Base-by-base conservation (phyloP, 2,888 invertebrate species). In the Ochropleura leucogaster region DNA sequence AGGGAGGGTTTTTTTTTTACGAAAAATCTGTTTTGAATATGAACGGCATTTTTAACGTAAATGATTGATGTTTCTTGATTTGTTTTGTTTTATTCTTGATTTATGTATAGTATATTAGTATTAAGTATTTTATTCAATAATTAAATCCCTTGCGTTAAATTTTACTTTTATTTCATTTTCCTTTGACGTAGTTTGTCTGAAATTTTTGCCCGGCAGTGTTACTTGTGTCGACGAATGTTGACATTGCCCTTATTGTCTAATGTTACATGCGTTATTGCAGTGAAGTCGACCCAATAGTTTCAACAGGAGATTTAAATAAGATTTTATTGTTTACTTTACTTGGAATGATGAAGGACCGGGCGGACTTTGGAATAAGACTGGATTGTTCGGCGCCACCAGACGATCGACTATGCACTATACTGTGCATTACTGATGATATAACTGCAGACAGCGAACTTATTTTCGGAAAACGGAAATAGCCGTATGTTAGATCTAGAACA, bases 401-500 rank as follows among this genome's bases (percentile, higher is more conserved):
- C 14, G 30, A 6, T 14, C 30, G 14, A 53, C 30, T 5, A 30
- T 30, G 40, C 42, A 30, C 18, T 46, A 53, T 51, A 16, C 46
- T 12, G 16, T 14, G 47, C 9, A 51, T 4, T 44, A n/a, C 30
- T 51, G 49, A 20, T 18, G 72, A 49, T n/a, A 10, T 30, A 30
- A 30, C 7, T 44, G 30, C 7, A 51, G 74, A 30, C 44, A 59
- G n/a, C 16, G 68, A n/a, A 47, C 4, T 18, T 49, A 30, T 20
- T 3, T 30, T 30, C 14, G 49, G 47, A 30, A 64, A 44, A 44
- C n/a, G 7, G 5, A 10, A 44, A 42, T n/a, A 63, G 44, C 42
- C n/a, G 8, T 9, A 40, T 9, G 30, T 60, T 46, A 18, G 47
- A 66, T 46, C 77, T 78, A 20, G 20, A 77, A 70, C 30, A 60